Evolutionary conservation across 2,888 invertebrate species (phyloP).

Genomic region (Chorisops tibialis): DNA sequence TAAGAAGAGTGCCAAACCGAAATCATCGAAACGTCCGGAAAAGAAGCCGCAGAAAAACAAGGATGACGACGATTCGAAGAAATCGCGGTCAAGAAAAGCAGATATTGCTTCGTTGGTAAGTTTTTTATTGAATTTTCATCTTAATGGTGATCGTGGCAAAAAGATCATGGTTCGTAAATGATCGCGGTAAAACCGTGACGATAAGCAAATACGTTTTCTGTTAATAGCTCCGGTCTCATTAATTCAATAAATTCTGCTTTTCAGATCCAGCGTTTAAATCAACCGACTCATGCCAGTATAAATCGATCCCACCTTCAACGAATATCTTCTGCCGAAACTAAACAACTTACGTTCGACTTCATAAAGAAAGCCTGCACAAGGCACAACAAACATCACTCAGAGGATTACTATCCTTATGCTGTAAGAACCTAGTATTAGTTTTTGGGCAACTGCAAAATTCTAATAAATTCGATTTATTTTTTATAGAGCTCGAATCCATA

Average conservation of each 20-base stretch:
- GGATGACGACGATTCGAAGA: background rate
- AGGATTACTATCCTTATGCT: background rate
- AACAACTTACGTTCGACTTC: constrained; percentile 42
- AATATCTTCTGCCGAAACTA: constrained; percentile 39
- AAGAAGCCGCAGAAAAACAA: constrained; percentile 35
- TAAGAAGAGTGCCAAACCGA: constrained; percentile 48
- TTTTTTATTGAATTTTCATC: no score
- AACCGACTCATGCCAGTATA: constrained; percentile 44
- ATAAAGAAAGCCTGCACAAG: constrained; percentile 42
- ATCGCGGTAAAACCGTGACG: no score
- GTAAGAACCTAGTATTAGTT: no score
- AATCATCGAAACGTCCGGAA: constrained; percentile 46
- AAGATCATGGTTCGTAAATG: no score
- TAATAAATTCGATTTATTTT: background rate
- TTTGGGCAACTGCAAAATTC: background rate
- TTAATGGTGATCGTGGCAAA: no score
- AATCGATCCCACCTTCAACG: constrained; percentile 44
- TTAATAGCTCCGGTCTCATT: no score
- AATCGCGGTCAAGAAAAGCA: constrained; percentile 28
- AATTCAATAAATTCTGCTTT: background rate
- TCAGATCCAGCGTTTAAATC: constrained; percentile 39
- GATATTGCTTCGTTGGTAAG: constrained; percentile 35
- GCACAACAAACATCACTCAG: constrained; percentile 25
- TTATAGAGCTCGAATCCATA: constrained; percentile 11
- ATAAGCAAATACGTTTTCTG: no score